Conservation (phyloP, 2,888 invertebrate species). For the Cataglyphis cursor region DNA sequence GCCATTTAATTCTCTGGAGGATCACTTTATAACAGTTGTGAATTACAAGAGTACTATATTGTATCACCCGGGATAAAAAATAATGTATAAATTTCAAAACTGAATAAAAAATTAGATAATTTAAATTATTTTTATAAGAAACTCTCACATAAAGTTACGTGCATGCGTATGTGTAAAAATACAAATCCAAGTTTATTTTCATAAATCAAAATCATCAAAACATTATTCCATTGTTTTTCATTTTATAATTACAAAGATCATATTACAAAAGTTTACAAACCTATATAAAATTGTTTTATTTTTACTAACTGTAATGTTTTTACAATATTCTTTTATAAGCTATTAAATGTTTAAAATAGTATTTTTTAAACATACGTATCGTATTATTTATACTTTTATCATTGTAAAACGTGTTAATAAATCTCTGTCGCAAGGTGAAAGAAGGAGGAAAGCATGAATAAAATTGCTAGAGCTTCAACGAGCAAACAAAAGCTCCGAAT, state of each 20-base stretch:
- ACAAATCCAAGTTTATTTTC: not conserved
- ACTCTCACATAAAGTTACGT: not conserved
- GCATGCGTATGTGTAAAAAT: not conserved
- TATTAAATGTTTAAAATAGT: not conserved
- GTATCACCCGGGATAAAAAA: not conserved
- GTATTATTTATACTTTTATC: conserved; percentile 15
- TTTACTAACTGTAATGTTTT: not conserved
- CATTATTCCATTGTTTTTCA: not conserved
- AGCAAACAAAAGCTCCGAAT: conserved; percentile 9
- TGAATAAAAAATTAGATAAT: not conserved
- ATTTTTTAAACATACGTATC: not conserved
- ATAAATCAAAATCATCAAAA: not conserved
- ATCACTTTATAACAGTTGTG: conserved; percentile 18
- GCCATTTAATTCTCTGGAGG: conserved; percentile 30
- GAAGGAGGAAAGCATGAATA: conserved; percentile 19
- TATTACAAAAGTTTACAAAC: not conserved
- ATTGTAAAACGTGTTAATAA: conserved; percentile 31
- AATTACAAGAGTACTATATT: not conserved
- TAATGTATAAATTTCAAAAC: conserved; percentile 3
- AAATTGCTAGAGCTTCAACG: conserved; percentile 18
- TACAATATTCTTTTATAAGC: not conserved
- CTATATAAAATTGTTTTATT: not conserved
- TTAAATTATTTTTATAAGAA: conserved; percentile 16
- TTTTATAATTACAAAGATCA: not conserved
- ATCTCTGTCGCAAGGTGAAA: conserved; percentile 14